Evolutionary conservation across 1,140 invertebrate species (phyloP).

Genomic region (Saccostrea glomerata): DNA sequence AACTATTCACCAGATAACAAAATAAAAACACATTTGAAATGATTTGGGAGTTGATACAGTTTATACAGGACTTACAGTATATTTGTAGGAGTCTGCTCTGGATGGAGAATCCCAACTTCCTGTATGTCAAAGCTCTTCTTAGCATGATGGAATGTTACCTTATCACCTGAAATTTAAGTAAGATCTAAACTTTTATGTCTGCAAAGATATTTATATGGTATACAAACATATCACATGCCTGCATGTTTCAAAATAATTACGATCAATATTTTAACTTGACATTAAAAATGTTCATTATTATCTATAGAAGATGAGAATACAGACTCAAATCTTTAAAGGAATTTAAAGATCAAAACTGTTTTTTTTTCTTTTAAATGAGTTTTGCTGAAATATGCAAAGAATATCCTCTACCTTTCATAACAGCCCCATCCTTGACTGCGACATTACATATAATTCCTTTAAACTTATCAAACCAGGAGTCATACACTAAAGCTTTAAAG

Average conservation of each 20-base stretch:
- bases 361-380: background rate
- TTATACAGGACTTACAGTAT: conserved; percentile 83
- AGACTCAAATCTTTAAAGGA: background rate
- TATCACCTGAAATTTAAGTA: conserved; percentile 80
- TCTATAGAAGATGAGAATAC: too few species aligned
- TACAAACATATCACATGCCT: background rate
- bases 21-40: too few species aligned
- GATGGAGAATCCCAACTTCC: conserved; percentile 89
- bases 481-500: conserved; percentile 92
- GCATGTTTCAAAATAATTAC: background rate
- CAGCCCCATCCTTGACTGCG: conserved; percentile 76
- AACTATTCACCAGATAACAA: too few species aligned
- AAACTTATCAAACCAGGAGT: conserved; percentile 95
- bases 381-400: background rate
- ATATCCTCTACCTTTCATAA: conserved; percentile 40
- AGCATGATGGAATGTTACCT: conserved; percentile 84
- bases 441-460: conserved; percentile 91
- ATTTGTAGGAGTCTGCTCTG: conserved; percentile 85
- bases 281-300: too few species aligned
- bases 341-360: background rate
- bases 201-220: background rate
- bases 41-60: background rate
- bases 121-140: conserved; percentile 89
- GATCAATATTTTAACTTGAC: background rate
- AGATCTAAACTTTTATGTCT: background rate